Evolutionary conservation across 2,888 invertebrate genomes (phyloP).

Genomic region (Lasioglossum leucozonium): DNA sequence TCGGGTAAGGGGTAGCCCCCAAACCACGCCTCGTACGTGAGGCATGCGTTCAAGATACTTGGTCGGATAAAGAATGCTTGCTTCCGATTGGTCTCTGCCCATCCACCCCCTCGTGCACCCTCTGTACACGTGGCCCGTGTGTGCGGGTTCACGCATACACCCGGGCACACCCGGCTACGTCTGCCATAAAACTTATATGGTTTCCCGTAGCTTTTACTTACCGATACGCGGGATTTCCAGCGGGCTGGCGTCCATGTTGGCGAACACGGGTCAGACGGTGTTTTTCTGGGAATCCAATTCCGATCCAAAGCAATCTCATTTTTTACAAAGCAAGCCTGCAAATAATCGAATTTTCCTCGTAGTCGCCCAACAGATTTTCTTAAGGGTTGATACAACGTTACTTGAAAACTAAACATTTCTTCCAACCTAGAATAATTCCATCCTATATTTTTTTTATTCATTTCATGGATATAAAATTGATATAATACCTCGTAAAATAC

Average conservation of each 20-base stretch:
- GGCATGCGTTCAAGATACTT: conserved; percentile 80
- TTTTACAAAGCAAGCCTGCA: neutral
- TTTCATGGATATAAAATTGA: too few relatives aligned
- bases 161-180: conserved; percentile 37
- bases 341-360: neutral
- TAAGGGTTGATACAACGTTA: neutral
- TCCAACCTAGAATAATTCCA: too few relatives aligned
- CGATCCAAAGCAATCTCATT: neutral
- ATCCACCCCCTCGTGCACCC: conserved; percentile 63
- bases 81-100: conserved; percentile 83
- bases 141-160: conserved; percentile 52
- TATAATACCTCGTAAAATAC: too few relatives aligned
- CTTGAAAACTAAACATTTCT: too few relatives aligned
- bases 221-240: conserved; percentile 38
- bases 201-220: conserved; percentile 49
- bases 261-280: neutral
- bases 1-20: conserved; percentile 72
- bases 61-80: conserved; percentile 82
- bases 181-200: conserved; percentile 57
- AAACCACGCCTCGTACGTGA: conserved; percentile 82
- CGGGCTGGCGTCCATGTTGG: conserved; percentile 7
- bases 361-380: neutral
- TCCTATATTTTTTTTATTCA: too few relatives aligned
- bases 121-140: conserved; percentile 56
- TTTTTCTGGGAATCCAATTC: neutral